Percentiles rank a stretch among this genome's conserved stretches.
These are phyloP conservation scores for Allacma fusca DNA, from an alignment of 2,888 invertebrate species.

Conservation along the genomic window DNA sequence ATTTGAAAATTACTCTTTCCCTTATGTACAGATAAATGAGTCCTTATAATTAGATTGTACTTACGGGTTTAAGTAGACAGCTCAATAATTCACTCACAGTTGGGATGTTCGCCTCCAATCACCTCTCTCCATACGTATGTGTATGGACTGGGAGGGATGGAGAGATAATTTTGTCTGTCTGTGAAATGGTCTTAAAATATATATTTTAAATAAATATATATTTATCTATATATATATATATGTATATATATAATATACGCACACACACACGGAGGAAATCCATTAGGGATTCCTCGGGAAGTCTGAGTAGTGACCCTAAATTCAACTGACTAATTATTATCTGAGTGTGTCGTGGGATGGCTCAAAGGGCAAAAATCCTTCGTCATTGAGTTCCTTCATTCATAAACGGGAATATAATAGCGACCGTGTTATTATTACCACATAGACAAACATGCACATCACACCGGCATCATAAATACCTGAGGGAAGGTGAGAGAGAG, in stretches of 20 bases:
- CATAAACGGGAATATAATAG: slow-evolving; percentile 3
- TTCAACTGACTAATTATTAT: slow-evolving; percentile 29
- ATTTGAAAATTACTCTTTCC: background rate
- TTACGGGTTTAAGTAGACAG: slow-evolving; percentile 12
- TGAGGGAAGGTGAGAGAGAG: no score
- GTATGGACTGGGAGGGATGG: background rate
- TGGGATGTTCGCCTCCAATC: no score
- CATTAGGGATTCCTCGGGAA: slow-evolving; percentile 15
- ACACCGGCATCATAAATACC: background rate
- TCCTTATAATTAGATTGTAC: slow-evolving; percentile 20
- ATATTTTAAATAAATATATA: no score
- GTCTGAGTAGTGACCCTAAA: slow-evolving; percentile 26
- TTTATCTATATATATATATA: no score
- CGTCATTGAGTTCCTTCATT: background rate
- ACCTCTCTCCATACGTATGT: no score
- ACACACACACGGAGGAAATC: background rate
- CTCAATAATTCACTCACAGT: slow-evolving; percentile 10
- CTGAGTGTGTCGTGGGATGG: background rate
- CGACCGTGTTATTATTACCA: background rate
- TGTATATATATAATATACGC: background rate
- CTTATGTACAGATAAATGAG: background rate
- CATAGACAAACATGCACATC: background rate
- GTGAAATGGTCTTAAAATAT: background rate
- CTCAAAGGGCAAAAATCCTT: background rate
- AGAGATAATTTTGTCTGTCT: slow-evolving; percentile 22